Evolutionary conservation across 2,113 vertebrate genomes (phyloP).

Genomic region (Pogona vitticeps): DNA sequence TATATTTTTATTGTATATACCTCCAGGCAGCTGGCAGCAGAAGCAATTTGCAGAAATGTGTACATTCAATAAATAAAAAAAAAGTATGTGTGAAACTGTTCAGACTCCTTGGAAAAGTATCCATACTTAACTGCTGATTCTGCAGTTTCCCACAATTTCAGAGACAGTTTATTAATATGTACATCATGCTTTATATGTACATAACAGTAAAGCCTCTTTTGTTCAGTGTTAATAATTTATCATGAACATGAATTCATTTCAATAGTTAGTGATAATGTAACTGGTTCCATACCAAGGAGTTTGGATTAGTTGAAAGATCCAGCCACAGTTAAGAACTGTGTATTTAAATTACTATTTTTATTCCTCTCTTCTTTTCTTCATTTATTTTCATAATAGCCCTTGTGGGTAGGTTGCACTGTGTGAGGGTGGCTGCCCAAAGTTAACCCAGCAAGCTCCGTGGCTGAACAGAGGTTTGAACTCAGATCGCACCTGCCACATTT

Average conservation of each 20-base stretch:
- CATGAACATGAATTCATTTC: not conserved
- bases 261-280: slow-evolving; percentile 14
- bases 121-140: not conserved
- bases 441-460: not conserved
- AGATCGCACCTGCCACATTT: not conserved
- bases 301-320: not conserved
- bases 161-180: slow-evolving; percentile 13
- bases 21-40: no score
- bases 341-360: not conserved
- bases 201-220: slow-evolving; percentile 8
- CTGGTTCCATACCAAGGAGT: not conserved
- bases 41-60: no score
- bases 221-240: slow-evolving; percentile 25
- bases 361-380: not conserved
- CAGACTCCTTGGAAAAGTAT: not conserved
- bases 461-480: not conserved
- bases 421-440: not conserved
- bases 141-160: not conserved
- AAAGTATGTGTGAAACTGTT: not conserved
- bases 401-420: not conserved
- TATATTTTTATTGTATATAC: no score
- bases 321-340: not conserved
- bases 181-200: slow-evolving; percentile 5
- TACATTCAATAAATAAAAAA: no score
- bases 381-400: not conserved